Base-by-base conservation (phyloP, 2,113 vertebrate genomes). In the Mionectes macconnelli region DNA sequence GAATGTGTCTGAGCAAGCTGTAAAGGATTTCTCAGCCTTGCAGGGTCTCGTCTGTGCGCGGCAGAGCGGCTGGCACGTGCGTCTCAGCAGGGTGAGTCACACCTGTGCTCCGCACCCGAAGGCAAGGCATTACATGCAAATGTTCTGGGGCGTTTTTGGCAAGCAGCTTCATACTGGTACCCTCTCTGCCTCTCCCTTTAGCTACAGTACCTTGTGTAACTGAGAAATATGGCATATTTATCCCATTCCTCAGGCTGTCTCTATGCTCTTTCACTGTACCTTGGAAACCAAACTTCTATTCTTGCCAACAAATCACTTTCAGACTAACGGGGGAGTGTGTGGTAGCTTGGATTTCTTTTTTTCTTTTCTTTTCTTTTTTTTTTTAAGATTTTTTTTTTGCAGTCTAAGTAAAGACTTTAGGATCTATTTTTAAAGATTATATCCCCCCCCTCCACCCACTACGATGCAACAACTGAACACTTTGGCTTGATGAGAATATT, bases 251-350 rank as follows among this genome's bases (percentile, higher is more conserved):
- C 86, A 30, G 86, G 86, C 93, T 39, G 94, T 96, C 92, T 96
- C 94, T 92, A 90, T 94, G 90, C 69, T 96, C 73, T 87, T 81
- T 95, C 93, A 56, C 86, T 95, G 72, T 90, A 93, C 96, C 96
- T 95, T 96, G 94, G 96, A 97, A 97, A 97, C 96, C 93, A 97
- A 96, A 94, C 85, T 96, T 94, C 96, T 97, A 96, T 97, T 97
- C 96, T 95, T 97, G 96, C 93, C 96, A 96, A 96, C 96, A 96
- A 97, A 97, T 97, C 96, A 89, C 88, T 96, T 97, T 94, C 93
- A 95, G 92, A 95, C 31, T 6, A 96, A 95, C 14, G 94, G 93
- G 73, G 96, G 96, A 92, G 93, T 96, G 77, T 95, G 93, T 93
- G 96, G 96, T 93, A 96, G 83, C 64, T 96, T 87, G 64, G 79